phyloP scores from a whole-genome alignment of 2,797 vertebrate genomes.

The Mus caroli region DNA sequence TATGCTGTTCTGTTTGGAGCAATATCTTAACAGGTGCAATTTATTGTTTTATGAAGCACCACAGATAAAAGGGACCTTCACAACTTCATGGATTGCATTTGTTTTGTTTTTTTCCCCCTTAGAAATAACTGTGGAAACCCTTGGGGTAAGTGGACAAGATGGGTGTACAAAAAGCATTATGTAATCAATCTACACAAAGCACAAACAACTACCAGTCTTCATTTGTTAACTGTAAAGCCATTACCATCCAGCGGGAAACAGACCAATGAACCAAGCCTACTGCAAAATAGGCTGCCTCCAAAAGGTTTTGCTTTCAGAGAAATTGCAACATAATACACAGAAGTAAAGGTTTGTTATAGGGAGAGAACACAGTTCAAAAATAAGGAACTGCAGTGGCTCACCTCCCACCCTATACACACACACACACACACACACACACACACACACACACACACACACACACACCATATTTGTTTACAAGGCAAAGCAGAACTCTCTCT shows the following conservation, averaged over 20 bases:
- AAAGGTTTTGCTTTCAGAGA: slow-evolving; percentile 73
- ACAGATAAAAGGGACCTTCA: slow-evolving; percentile 3
- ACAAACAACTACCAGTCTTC: slow-evolving; percentile 62
- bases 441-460: slow-evolving; percentile 69
- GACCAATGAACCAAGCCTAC: slow-evolving; percentile 55
- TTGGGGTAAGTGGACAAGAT: slow-evolving; percentile 40
- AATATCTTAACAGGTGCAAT: slow-evolving; percentile 21
- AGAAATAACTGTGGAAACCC: slow-evolving; percentile 66
- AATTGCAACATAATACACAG: slow-evolving; percentile 85
- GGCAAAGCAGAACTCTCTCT: slow-evolving; percentile 81
- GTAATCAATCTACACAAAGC: slow-evolving; percentile 75
- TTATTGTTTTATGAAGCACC: slow-evolving; percentile 48
- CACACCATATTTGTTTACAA: slow-evolving; percentile 85
- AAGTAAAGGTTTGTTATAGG: slow-evolving; percentile 81
- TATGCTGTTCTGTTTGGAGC: neutral
- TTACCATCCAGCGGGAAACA: slow-evolving; percentile 24
- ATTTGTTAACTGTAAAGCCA: slow-evolving; percentile 72
- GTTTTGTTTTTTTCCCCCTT: slow-evolving; percentile 64
- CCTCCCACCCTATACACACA: slow-evolving; percentile 72
- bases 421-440: slow-evolving; percentile 74
- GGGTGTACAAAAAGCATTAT: slow-evolving; percentile 53
- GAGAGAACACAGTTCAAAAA: slow-evolving; percentile 82
- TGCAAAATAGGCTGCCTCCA: slow-evolving; percentile 51
- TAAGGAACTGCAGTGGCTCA: slow-evolving; percentile 73
- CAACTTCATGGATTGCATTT: slow-evolving; percentile 51